Evolutionary conservation across 2,888 invertebrate genomes (phyloP), one percentile per base, ranked within the genome.

Genomic region (Thereva unica): DNA sequence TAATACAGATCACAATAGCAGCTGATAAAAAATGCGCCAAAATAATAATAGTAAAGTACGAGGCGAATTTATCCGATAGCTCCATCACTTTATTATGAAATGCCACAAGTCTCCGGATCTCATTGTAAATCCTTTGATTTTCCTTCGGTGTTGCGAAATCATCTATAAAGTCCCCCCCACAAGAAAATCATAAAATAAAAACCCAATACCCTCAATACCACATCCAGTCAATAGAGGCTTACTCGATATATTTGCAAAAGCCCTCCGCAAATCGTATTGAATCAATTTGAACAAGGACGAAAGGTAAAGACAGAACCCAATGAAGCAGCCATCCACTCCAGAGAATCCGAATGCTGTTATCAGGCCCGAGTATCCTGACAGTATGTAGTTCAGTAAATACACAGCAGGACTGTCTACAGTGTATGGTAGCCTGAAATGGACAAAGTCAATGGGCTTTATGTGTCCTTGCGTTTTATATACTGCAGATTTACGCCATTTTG

Each of bases 11-110:
- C 49, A 78, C 75, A 69, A 78, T 70, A 38, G 80, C 78, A 47
- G 79, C 78, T 67, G 77, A 78, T 67, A 80, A 73, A 72, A 80
- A 80, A 73, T 78, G 77, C 72, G 76, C 75, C 72, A 79, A 73
- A 68, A 79, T 75, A 71, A 80, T 78, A 73, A 76, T 72, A 59
- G 73, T 72, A 68, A 77, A 78, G 71, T 75, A 75, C 52, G 68
- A 66, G 52, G 74, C 71, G 66, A 79, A 76, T 70, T 54, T 53
- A 5, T 54, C 44, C 4, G 53, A 35, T 3, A 64, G 9, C 34
- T 10, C 10, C 8, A 53, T 44, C 3, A 54, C 8, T 7, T 54
- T 7, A 37, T 41, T 64, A 4, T 64, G 64, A 44, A n/a, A 44
- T n/a, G 10, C 10, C 4, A 44, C 10, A 44, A 44, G 4, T 42